A percentile compares a stretch with the other conserved stretches of the same genome.
Evolutionary conservation across 2,888 invertebrate genomes (phyloP).

Genomic region (Chloromyia formosa): DNA sequence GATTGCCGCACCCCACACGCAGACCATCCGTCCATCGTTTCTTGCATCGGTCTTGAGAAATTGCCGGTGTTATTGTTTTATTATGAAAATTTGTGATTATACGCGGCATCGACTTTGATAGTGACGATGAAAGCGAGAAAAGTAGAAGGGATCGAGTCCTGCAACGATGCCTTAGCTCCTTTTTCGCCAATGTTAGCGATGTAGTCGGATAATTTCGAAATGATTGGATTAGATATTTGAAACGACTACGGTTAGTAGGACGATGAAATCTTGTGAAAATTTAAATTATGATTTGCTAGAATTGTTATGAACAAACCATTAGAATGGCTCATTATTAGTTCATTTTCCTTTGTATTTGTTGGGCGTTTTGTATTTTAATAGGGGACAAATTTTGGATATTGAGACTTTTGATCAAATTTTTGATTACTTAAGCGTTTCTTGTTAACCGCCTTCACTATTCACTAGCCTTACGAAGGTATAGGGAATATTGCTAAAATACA

Average conservation of each 20-base stretch:
- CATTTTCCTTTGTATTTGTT: too few relatives aligned
- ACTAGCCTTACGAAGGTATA: too few relatives aligned
- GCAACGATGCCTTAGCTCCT: slow-evolving; percentile 3
- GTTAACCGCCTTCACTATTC: too few relatives aligned
- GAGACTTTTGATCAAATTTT: too few relatives aligned
- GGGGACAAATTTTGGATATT: too few relatives aligned
- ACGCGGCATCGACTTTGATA: slow-evolving; percentile 5
- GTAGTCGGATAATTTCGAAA: slow-evolving; percentile 1
- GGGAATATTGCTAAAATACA: too few relatives aligned
- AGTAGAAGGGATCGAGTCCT: not conserved
- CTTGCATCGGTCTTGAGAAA: slow-evolving; percentile 13
- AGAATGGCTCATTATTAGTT: too few relatives aligned
- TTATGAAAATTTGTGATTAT: slow-evolving; percentile 45
- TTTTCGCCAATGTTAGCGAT: not conserved
- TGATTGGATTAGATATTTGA: slow-evolving; percentile 19
- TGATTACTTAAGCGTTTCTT: too few relatives aligned
- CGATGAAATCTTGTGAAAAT: slow-evolving; percentile 19
- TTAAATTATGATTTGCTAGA: slow-evolving; percentile 11
- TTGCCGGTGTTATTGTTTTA: slow-evolving; percentile 39
- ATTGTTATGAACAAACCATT: not conserved
- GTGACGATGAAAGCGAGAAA: not conserved
- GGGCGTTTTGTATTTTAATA: too few relatives aligned
- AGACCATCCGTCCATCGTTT: not conserved
- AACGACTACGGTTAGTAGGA: not conserved
- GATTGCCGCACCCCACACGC: not conserved